Percentiles rank a stretch among this genome's conserved stretches.
Conservation (phyloP, 2,888 invertebrate genomes). For the Drosophila fulvimacula region DNA sequence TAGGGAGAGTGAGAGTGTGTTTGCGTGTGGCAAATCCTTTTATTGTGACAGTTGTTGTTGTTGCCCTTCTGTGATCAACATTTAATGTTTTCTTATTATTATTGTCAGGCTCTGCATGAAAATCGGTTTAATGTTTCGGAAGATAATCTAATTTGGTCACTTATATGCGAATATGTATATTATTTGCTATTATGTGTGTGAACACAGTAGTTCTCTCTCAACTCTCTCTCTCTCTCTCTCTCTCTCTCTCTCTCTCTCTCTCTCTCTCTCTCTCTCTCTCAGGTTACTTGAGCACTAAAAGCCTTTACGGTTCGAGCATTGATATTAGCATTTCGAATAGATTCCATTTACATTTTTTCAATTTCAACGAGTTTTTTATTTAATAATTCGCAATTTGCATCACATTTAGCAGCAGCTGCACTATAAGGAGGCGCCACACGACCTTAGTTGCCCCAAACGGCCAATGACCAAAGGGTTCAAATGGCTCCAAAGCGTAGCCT, state of each 20-base stretch:
- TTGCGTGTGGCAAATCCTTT: constrained; percentile 68
- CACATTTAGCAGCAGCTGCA: constrained; percentile 35
- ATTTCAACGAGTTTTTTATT: constrained; percentile 68
- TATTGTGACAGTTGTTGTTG: constrained; percentile 75
- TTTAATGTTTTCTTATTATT: constrained; percentile 78
- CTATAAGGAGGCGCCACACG: constrained; percentile 3
- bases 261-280: background rate
- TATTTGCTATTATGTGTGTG: constrained; percentile 76
- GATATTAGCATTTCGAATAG: constrained; percentile 73
- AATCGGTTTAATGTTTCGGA: constrained; percentile 84
- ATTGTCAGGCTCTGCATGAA: constrained; percentile 52
- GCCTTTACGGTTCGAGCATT: constrained; percentile 30
- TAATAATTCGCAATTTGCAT: constrained; percentile 74
- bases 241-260: background rate
- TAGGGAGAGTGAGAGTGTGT: constrained; percentile 23
- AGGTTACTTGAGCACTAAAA: constrained; percentile 31
- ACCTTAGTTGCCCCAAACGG: constrained; percentile 1
- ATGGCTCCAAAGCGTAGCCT: constrained; percentile 11
- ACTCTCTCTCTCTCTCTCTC: background rate
- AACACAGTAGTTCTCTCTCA: background rate
- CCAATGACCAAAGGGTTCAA: constrained; percentile 31
- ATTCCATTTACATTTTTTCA: constrained; percentile 78
- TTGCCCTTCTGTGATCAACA: constrained; percentile 73
- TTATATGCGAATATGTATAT: constrained; percentile 83
- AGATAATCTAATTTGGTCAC: constrained; percentile 85